Evolutionary conservation across 2,888 invertebrate genomes (phyloP).

Genomic region (Drosophila emarginata): DNA sequence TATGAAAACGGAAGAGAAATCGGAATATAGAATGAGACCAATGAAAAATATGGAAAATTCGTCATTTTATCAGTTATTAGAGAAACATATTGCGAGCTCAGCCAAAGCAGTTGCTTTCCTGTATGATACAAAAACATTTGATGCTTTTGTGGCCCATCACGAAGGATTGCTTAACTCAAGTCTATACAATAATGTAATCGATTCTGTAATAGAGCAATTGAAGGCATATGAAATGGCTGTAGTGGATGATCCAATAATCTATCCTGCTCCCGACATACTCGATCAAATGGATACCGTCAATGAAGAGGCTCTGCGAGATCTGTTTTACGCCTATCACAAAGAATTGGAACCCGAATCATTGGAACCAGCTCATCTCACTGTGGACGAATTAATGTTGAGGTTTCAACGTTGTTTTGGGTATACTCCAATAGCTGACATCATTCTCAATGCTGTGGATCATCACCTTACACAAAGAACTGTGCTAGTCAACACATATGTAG

Average conservation of each 20-base stretch:
- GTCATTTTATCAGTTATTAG: slow-evolving; percentile 23
- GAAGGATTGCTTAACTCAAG: neutral
- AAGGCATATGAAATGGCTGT: neutral
- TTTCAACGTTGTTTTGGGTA: neutral
- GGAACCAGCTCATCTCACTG: neutral
- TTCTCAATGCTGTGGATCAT: neutral
- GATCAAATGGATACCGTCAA: neutral
- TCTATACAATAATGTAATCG: neutral
- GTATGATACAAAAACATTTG: slow-evolving; percentile 14
- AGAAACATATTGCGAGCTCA: slow-evolving; percentile 24
- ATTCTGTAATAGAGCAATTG: neutral
- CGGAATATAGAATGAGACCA: slow-evolving; percentile 17
- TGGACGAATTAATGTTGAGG: neutral
- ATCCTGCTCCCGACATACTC: neutral
- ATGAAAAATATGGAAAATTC: neutral
- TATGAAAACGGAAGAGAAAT: neutral
- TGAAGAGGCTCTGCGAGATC: neutral
- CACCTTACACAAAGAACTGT: neutral
- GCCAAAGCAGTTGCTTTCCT: slow-evolving; percentile 21
- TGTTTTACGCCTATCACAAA: neutral
- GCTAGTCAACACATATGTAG: neutral
- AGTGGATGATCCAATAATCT: neutral
- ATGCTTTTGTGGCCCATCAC: neutral
- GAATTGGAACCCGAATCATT: neutral
- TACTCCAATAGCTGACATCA: neutral